These are phyloP conservation scores for Ailuropoda melanoleuca DNA, from an alignment of 2,113 vertebrate genomes.

Conservation along the genomic window DNA sequence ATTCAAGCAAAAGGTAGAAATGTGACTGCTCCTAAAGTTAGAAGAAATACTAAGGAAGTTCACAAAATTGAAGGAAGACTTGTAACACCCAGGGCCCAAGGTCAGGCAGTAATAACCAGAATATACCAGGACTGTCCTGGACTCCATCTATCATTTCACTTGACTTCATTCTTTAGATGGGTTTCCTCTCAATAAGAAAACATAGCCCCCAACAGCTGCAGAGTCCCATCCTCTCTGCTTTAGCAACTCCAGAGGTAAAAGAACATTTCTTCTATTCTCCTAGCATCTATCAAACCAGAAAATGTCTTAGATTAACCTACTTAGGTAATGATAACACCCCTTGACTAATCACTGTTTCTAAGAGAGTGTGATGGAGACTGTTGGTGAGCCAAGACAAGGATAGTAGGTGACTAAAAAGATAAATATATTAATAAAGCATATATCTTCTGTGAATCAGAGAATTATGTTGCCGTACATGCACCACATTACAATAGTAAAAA, in stretches of 20 bases:
- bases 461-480: not conserved
- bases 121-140: not conserved
- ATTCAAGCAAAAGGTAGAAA: not conserved
- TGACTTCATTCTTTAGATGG: not conserved
- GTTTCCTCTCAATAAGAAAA: slow-evolving; percentile 8
- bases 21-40: not conserved
- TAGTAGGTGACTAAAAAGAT: not conserved
- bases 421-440: not conserved
- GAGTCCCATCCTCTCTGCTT: not conserved
- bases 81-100: not conserved
- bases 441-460: not conserved
- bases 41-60: not conserved
- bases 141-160: not conserved
- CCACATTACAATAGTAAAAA: not conserved
- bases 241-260: not conserved
- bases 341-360: not conserved
- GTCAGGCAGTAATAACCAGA: not conserved
- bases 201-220: not conserved
- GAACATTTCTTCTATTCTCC: not conserved
- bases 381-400: not conserved
- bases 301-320: not conserved
- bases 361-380: not conserved
- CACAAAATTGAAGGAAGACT: not conserved
- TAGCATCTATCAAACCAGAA: not conserved
- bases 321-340: not conserved